Evolutionary conservation across 2,113 vertebrate genomes (phyloP).

Genomic region (Zosterops borbonicus): DNA sequence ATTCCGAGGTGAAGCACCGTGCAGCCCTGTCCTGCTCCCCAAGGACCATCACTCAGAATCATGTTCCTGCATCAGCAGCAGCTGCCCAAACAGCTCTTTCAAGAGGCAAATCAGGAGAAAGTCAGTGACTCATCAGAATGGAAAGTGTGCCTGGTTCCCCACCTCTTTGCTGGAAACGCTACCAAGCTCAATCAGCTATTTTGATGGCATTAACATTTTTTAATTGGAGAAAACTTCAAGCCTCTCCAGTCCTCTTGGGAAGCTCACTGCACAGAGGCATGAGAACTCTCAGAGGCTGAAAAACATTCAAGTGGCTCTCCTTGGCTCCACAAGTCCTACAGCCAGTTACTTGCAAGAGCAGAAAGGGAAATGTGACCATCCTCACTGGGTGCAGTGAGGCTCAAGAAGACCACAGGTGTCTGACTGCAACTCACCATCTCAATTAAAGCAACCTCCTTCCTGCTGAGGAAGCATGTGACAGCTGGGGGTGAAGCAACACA

Average conservation of each 20-base stretch:
- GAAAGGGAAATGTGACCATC: neutral
- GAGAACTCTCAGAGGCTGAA: neutral
- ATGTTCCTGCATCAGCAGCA: neutral
- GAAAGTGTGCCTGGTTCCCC: neutral
- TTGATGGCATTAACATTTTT: neutral
- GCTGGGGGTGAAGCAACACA: neutral
- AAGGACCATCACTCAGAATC: neutral
- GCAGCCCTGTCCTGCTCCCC: neutral
- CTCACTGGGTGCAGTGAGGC: neutral
- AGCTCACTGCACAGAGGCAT: fast-evolving
- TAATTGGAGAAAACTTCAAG: neutral
- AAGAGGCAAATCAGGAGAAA: constrained; percentile 3
- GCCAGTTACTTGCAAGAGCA: neutral
- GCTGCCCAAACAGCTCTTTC: constrained; percentile 22
- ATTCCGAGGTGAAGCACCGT: neutral
- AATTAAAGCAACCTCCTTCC: neutral
- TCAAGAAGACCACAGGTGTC: neutral
- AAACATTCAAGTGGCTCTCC: neutral
- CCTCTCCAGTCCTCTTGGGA: neutral
- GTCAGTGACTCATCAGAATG: constrained; percentile 37
- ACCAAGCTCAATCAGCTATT: neutral
- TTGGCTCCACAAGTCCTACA: neutral
- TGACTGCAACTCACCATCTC: neutral
- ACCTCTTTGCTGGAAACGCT: neutral
- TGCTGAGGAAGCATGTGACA: neutral